Conservation (phyloP, 2,888 invertebrate species). For the Epinotia brunnichana region DNA sequence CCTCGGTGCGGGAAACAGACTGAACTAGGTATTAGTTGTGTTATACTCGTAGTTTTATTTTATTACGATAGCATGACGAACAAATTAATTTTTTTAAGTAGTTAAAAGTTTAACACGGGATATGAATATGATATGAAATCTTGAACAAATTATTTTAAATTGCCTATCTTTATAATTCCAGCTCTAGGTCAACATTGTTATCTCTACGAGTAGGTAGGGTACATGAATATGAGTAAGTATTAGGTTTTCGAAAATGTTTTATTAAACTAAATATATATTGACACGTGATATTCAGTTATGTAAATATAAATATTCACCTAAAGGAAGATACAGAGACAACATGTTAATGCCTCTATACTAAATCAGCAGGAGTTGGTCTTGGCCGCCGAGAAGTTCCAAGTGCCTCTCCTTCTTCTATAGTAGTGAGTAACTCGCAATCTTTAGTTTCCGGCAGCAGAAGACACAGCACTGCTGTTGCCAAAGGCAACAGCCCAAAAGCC, state of each 20-base stretch:
- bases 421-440: constrained; percentile 88
- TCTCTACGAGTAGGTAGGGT: no score
- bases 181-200: background rate
- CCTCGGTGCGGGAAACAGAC: no score
- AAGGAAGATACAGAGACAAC: background rate
- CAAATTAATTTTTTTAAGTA: no score
- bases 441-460: constrained; percentile 90
- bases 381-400: constrained; percentile 51
- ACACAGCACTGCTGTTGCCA: constrained; percentile 86
- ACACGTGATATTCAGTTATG: background rate
- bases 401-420: constrained; percentile 89
- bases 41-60: no score
- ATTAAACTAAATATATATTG: background rate
- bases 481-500: constrained; percentile 87
- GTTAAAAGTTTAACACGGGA: no score
- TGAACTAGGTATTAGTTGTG: no score
- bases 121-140: no score
- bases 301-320: background rate
- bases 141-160: no score
- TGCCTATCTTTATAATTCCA: background rate
- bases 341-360: background rate
- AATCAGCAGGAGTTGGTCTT: constrained; percentile 18
- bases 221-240: background rate
- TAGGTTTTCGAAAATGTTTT: background rate
- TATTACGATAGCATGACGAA: no score